phyloP scores from a whole-genome alignment of 2,888 invertebrate genomes.

The Boloria euphrosyne region DNA sequence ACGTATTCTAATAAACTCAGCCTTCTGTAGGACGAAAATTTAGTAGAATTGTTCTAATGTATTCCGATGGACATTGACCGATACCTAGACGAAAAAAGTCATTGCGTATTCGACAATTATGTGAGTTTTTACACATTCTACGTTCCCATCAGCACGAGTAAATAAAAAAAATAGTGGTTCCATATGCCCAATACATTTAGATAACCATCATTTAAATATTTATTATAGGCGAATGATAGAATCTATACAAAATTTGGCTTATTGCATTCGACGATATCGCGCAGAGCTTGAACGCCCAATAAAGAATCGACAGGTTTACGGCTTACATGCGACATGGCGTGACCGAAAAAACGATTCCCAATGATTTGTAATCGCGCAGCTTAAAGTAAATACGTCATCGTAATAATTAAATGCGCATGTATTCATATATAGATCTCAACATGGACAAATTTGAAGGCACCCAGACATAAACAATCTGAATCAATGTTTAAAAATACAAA shows the following conservation, averaged over 20 bases:
- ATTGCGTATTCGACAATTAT: conserved; percentile 22
- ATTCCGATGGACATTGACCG: conserved; percentile 79
- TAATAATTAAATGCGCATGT: conserved; percentile 65
- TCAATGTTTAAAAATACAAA: conserved; percentile 57
- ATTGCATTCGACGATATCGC: conserved; percentile 61
- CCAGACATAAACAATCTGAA: conserved; percentile 28
- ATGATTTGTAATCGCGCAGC: conserved; percentile 67
- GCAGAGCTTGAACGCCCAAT: conserved; percentile 65
- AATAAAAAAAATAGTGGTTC: conserved; percentile 8
- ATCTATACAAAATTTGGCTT: conserved; percentile 56
- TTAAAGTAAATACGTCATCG: conserved; percentile 74
- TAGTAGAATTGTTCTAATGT: conserved; percentile 82
- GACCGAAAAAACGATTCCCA: conserved; percentile 76
- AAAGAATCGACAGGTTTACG: conserved; percentile 70
- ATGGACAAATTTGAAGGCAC: background rate
- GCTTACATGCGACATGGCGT: conserved; percentile 80
- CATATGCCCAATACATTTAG: conserved; percentile 53
- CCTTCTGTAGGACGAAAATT: conserved; percentile 83
- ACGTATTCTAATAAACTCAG: conserved; percentile 80
- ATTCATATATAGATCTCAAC: conserved; percentile 44
- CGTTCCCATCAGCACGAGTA: conserved; percentile 8
- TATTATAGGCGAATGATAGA: conserved; percentile 52
- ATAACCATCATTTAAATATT: conserved; percentile 58
- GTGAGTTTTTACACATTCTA: conserved; percentile 13
- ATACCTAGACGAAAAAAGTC: conserved; percentile 53